Evolutionary conservation across 2,113 vertebrate genomes (phyloP).

Genomic region (Microtus richardsoni): DNA sequence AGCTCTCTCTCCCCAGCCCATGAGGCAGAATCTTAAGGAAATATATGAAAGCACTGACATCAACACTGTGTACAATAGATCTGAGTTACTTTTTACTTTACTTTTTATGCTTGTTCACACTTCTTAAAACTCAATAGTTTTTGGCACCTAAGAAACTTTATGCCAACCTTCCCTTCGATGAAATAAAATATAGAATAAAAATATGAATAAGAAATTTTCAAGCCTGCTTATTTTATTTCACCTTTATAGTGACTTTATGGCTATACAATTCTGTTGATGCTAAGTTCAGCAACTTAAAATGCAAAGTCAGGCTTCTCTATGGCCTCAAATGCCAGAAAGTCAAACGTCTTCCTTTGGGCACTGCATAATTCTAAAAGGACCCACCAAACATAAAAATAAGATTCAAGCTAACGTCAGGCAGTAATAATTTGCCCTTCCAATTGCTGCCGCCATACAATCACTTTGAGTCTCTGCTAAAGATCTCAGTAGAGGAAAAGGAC

Average conservation of each 20-base stretch:
- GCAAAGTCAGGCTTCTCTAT: slow-evolving; percentile 19
- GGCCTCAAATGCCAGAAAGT: not conserved
- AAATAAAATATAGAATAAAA: slow-evolving; percentile 10
- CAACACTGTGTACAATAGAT: not conserved
- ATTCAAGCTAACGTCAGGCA: not conserved
- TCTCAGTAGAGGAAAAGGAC: not conserved
- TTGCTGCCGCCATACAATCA: not conserved
- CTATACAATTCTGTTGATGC: slow-evolving; percentile 1
- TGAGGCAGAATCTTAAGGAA: not conserved
- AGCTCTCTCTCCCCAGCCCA: not conserved
- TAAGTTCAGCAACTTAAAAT: slow-evolving; percentile 50
- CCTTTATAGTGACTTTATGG: slow-evolving; percentile 7
- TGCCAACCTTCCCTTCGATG: not conserved
- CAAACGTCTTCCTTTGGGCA: slow-evolving; percentile 47
- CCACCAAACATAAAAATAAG: slow-evolving; percentile 15
- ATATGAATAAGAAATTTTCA: not conserved
- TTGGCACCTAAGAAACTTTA: not conserved
- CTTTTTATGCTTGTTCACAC: slow-evolving; percentile 8
- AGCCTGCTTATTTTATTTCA: slow-evolving; percentile 45
- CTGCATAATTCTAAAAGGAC: not conserved
- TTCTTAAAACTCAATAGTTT: slow-evolving; percentile 36
- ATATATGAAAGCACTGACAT: not conserved
- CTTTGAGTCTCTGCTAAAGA: not conserved
- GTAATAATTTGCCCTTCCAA: slow-evolving; percentile 7
- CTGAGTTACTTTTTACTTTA: slow-evolving; percentile 24